A percentile compares a stretch with the other conserved stretches of the same genome.
Evolutionary conservation across 1,140 invertebrate species (phyloP).

Genomic region (Luehdorfia chinensis): DNA sequence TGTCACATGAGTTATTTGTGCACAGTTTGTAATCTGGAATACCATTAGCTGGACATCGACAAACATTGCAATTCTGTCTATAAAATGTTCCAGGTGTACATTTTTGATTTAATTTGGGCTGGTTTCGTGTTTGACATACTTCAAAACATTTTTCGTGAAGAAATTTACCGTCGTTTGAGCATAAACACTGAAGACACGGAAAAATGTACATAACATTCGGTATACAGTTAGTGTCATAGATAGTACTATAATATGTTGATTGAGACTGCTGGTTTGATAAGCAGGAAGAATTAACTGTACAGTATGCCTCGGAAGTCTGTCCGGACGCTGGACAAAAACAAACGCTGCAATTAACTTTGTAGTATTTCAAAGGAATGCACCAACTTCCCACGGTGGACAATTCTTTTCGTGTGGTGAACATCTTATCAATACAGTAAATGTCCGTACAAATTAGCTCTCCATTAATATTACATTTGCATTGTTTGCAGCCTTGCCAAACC

Average conservation of each 20-base stretch:
- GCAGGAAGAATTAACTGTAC: constrained; percentile 48
- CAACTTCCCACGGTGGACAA: constrained; percentile 24
- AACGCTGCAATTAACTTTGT: constrained; percentile 54
- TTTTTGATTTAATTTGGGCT: constrained; percentile 14
- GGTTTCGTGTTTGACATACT: constrained; percentile 33
- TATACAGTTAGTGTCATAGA: constrained; percentile 41
- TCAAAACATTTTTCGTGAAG: constrained; percentile 46
- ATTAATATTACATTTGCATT: constrained; percentile 50
- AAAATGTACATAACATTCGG: constrained; percentile 60
- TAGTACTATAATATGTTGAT: constrained; percentile 22
- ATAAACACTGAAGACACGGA: constrained; percentile 54
- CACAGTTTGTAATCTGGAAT: constrained; percentile 37
- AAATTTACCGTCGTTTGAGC: constrained; percentile 49
- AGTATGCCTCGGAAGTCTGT: constrained; percentile 36
- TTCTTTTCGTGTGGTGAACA: constrained; percentile 5
- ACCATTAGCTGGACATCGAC: constrained; percentile 44
- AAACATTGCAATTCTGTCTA: constrained; percentile 48
- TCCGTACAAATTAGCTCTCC: constrained; percentile 45
- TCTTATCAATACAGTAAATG: constrained; percentile 26
- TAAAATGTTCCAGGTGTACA: constrained; percentile 50
- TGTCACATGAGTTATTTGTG: constrained; percentile 30
- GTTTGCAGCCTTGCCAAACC: constrained; percentile 46
- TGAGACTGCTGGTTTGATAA: constrained; percentile 15
- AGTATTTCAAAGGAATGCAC: constrained; percentile 54
- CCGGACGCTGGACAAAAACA: constrained; percentile 58